Base-by-base conservation (phyloP, 64 coral and sea anemone genomes). In the Montipora efflorescens region DNA sequence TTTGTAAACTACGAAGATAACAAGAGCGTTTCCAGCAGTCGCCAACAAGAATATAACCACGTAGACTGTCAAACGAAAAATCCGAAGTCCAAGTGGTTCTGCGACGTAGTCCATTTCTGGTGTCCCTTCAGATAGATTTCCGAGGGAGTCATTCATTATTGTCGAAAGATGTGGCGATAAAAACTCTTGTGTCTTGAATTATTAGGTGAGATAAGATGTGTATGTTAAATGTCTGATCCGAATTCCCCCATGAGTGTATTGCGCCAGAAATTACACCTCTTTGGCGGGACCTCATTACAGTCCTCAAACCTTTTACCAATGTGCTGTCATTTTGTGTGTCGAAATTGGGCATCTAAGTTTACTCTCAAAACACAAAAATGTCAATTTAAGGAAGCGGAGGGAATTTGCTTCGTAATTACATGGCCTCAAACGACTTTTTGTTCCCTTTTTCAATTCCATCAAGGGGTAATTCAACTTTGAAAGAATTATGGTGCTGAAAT, bases 1-100 rank as follows among this genome's bases (percentile, higher is more conserved):
- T 73, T 94, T 94, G 87, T 94, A 94, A 20, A 94, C 93, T 79
- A 94, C 93, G 28, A 94, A 94, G 22, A 94, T 90, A 51, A 94
- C 93, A 43, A 94, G 79, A 64, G 93, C 88, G 70, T 94, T 94
- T 50, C 93, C 93, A 90, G 90, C 72, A 5, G 87, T 90, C n/a
- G 93, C 93, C 67, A 94, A 74, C 47, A 94, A 51, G 76, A 94
- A 94, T 67, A 94, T 94, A 66, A 94, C 89, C 20, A 94, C 83
- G 47, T 94, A 94, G 21, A 90, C 46, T 5, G 93, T 80, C 1
- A 94, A 79, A 16, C 93, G 87, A 82, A 94, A 71, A 44, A 94
- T 86, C 66, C 93, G 74, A 59, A 94, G 82, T 7, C 77, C 86
- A 28, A 94, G 71, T 15, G 93, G 93, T 67, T 94, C 93, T 12